These are phyloP conservation scores for Nemoura dubitans DNA, from an alignment of 2,888 invertebrate genomes.

Conservation along the genomic window DNA sequence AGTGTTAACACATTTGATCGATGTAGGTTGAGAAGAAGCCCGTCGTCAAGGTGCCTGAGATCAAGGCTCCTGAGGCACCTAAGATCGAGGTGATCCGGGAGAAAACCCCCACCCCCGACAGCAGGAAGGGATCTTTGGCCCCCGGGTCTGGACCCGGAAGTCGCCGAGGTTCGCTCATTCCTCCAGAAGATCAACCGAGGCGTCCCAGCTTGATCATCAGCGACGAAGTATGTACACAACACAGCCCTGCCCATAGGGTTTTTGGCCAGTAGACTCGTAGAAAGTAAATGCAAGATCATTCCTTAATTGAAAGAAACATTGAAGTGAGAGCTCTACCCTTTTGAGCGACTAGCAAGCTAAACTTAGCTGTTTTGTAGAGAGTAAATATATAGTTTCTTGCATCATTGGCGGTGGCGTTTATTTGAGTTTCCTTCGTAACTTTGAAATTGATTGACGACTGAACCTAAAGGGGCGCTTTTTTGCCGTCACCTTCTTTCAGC, in stretches of 20 bases:
- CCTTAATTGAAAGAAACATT: too few species aligned
- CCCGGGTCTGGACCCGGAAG: conserved; percentile 72
- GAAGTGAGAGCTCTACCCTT: too few species aligned
- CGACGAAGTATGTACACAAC: conserved; percentile 79
- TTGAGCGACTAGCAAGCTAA: neutral
- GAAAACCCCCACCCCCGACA: conserved; percentile 69
- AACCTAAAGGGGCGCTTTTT: too few species aligned
- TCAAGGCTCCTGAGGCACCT: conserved; percentile 76
- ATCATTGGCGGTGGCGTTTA: neutral
- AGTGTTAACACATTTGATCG: neutral
- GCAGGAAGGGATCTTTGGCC: conserved; percentile 78
- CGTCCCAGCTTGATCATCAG: conserved; percentile 91
- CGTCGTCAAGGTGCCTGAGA: conserved; percentile 53
- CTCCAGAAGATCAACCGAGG: conserved; percentile 84
- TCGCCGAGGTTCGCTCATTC: conserved; percentile 86
- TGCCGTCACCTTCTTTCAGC: too few species aligned
- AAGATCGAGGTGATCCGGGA: conserved; percentile 90
- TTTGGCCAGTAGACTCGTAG: neutral
- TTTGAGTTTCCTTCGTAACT: neutral
- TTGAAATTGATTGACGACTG: neutral
- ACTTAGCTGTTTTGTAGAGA: neutral
- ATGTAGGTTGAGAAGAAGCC: conserved; percentile 48
- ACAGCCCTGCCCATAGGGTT: neutral
- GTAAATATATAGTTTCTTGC: neutral
- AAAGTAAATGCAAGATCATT: neutral